phyloP scores from a whole-genome alignment of 1,140 invertebrate species.

The Choristoneura fumiferana region DNA sequence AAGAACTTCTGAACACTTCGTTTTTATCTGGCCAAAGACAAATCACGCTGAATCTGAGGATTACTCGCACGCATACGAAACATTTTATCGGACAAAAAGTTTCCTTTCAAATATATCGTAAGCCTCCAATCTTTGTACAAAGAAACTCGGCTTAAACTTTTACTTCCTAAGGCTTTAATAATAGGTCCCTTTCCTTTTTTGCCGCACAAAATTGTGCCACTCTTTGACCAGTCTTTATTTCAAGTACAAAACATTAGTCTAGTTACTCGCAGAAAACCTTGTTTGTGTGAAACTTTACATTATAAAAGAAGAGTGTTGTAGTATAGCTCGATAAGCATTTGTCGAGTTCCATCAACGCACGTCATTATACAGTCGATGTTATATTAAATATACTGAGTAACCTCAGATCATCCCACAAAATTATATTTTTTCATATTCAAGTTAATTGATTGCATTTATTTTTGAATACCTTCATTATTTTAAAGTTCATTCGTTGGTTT shows the following conservation, averaged over 20 bases:
- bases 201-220: conserved; percentile 22
- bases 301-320: no score
- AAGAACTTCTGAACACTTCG: conserved; percentile 21
- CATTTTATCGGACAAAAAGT: conserved; percentile 58
- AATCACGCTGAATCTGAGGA: conserved; percentile 56
- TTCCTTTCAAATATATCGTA: conserved; percentile 61
- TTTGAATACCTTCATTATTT: no score
- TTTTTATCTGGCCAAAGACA: conserved; percentile 44
- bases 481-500: no score
- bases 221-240: conserved; percentile 1
- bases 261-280: not conserved
- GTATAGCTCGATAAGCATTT: no score
- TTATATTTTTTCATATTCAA: no score
- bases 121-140: conserved; percentile 52
- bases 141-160: conserved; percentile 62
- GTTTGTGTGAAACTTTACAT: no score
- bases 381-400: no score
- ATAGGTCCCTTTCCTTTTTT: conserved; percentile 46
- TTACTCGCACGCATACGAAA: conserved; percentile 57
- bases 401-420: no score
- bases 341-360: no score
- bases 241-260: conserved; percentile 10
- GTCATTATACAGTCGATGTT: no score
- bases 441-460: no score
- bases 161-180: conserved; percentile 51